A percentile compares a stretch with the other conserved stretches of the same genome.
Evolutionary conservation across 2,888 invertebrate species (phyloP).

Genomic region (Dasysyrphus tricinctus): DNA sequence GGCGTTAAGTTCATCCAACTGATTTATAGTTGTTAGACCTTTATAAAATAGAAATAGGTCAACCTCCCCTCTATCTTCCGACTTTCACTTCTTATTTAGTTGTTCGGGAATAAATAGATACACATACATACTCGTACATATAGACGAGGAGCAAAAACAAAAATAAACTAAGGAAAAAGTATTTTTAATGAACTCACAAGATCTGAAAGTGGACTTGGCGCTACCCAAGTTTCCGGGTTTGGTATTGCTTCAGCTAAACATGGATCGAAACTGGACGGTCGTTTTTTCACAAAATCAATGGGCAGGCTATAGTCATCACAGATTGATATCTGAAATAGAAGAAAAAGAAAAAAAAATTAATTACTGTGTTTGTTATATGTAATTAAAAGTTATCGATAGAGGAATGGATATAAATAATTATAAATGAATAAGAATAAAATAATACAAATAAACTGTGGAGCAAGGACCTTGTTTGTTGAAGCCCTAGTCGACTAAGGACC

Average conservation of each 20-base stretch:
- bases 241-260: constrained; percentile 86
- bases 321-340: constrained; percentile 89
- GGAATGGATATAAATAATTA: too few species aligned
- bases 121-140: too few species aligned
- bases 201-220: constrained; percentile 83
- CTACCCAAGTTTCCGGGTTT: constrained; percentile 83
- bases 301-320: constrained; percentile 95
- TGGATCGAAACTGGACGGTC: constrained; percentile 87
- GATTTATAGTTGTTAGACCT: constrained; percentile 36
- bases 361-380: constrained; percentile 2
- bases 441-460: too few species aligned
- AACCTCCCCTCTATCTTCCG: constrained; percentile 28
- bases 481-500: too few species aligned
- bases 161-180: constrained; percentile 22
- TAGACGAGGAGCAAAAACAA: not conserved
- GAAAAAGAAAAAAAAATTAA: not conserved
- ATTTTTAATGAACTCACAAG: constrained; percentile 80
- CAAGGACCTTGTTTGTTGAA: too few species aligned
- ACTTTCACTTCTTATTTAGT: constrained; percentile 51
- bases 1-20: constrained; percentile 61
- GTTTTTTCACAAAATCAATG: constrained; percentile 91
- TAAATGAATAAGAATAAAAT: too few species aligned
- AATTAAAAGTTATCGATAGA: not conserved
- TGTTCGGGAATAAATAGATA: constrained; percentile 4
- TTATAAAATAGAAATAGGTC: constrained; percentile 45